Percentiles rank a stretch among this genome's conserved stretches.
These are phyloP conservation scores for Brachionus calyciflorus DNA, from an alignment of 1,140 invertebrate species.

Conservation along the genomic window DNA sequence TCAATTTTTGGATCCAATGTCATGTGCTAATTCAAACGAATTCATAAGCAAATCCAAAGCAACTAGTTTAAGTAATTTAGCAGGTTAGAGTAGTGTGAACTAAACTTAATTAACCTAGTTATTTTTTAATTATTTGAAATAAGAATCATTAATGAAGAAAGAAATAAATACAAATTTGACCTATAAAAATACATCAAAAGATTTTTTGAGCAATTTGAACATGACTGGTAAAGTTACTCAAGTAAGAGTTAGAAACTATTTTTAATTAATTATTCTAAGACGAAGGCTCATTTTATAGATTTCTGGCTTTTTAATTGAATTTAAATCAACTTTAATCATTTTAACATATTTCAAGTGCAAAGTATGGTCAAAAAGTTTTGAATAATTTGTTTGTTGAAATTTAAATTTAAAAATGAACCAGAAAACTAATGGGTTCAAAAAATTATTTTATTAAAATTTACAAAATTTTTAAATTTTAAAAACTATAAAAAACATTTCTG, in stretches of 20 bases:
- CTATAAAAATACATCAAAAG: constrained; percentile 21
- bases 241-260: not conserved
- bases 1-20: not conserved
- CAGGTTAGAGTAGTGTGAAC: not conserved
- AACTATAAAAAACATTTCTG: no score
- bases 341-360: not conserved
- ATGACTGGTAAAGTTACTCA: constrained; percentile 28
- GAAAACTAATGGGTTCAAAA: no score
- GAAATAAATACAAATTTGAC: constrained; percentile 25
- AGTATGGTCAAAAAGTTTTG: no score
- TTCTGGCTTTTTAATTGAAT: no score
- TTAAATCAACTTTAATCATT: no score
- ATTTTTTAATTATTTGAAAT: not conserved
- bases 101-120: not conserved
- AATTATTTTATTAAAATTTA: no score
- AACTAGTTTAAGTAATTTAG: constrained; percentile 28
- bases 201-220: constrained; percentile 24
- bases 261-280: no score
- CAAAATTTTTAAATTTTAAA: no score
- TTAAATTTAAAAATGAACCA: no score
- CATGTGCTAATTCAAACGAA: constrained; percentile 3
- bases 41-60: constrained; percentile 4
- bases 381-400: not conserved
- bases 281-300: no score
- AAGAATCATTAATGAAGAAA: constrained; percentile 44